Conservation (phyloP, 1,140 invertebrate genomes). For the Cardiocondyla obscurior region DNA sequence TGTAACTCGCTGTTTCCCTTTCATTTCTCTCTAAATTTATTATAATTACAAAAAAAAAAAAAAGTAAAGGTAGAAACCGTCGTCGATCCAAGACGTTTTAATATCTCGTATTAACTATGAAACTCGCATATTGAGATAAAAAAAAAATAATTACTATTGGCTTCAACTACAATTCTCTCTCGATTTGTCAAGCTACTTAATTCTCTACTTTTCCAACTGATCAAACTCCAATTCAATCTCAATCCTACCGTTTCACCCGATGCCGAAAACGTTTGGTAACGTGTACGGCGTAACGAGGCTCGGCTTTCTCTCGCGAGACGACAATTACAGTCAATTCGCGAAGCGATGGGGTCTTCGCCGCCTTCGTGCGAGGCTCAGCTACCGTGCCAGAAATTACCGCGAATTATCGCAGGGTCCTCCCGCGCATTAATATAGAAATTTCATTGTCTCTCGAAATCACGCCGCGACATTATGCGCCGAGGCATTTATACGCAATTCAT, state of each 20-base stretch:
- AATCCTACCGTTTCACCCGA: no score
- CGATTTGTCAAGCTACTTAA: no score
- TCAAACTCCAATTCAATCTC: no score
- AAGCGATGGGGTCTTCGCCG: background rate
- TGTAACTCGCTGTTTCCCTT: no score
- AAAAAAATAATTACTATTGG: no score
- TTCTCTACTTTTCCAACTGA: no score
- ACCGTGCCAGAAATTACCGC: background rate
- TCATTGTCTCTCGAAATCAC: conserved; percentile 61
- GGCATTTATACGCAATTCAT: conserved; percentile 68
- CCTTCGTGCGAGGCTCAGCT: background rate
- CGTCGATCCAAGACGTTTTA: background rate
- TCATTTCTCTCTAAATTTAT: no score
- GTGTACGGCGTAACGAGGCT: background rate
- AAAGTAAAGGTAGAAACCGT: background rate
- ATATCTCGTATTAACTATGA: background rate
- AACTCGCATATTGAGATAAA: no score
- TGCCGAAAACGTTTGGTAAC: background rate
- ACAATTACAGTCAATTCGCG: conserved; percentile 6
- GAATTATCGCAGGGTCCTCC: conserved; percentile 15
- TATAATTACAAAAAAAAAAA: no score
- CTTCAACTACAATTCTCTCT: no score
- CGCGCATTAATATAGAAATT: conserved; percentile 4
- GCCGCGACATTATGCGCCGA: conserved; percentile 12
- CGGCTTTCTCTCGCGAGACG: background rate